A percentile compares a stretch with the other conserved stretches of the same genome.
phyloP scores from a whole-genome alignment of 2,113 vertebrate genomes.

The Dolichotis patagonum region DNA sequence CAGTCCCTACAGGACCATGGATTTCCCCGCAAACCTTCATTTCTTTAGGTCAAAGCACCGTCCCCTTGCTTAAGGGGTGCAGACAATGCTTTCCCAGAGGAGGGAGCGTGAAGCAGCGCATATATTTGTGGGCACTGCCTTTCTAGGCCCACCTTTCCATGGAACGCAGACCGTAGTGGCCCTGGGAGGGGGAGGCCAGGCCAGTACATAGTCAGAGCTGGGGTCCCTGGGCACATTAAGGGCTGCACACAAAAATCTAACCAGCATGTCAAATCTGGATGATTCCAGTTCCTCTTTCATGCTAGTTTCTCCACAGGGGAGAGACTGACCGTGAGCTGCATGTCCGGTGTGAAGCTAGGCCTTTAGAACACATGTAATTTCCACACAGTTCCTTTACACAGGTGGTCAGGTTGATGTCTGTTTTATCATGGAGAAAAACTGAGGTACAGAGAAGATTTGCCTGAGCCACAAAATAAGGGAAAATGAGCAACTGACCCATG shows the following conservation, averaged over 20 bases:
- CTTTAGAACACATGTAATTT: fast-evolving
- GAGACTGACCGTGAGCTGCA: fast-evolving
- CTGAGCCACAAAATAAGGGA: neutral
- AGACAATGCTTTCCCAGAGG: neutral
- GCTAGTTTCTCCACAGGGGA: no score
- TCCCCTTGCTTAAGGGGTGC: neutral
- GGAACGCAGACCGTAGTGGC: no score
- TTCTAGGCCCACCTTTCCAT: neutral
- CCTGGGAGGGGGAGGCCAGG: fast-evolving
- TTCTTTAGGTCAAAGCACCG: neutral
- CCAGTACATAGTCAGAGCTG: neutral
- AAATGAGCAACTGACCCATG: neutral
- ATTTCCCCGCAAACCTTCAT: neutral
- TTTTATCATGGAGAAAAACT: neutral
- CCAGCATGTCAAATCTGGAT: fast-evolving
- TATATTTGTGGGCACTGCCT: neutral
- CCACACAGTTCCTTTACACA: neutral
- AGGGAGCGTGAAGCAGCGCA: neutral
- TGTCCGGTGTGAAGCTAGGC: neutral
- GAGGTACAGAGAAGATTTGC: neutral
- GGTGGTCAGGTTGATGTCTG: fast-evolving
- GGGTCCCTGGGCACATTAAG: neutral
- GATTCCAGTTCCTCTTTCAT: no score
- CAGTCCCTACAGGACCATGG: neutral
- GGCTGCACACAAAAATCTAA: neutral